Evolutionary conservation across 2,113 vertebrate species (phyloP).

Genomic region (Pithys albifrons): DNA sequence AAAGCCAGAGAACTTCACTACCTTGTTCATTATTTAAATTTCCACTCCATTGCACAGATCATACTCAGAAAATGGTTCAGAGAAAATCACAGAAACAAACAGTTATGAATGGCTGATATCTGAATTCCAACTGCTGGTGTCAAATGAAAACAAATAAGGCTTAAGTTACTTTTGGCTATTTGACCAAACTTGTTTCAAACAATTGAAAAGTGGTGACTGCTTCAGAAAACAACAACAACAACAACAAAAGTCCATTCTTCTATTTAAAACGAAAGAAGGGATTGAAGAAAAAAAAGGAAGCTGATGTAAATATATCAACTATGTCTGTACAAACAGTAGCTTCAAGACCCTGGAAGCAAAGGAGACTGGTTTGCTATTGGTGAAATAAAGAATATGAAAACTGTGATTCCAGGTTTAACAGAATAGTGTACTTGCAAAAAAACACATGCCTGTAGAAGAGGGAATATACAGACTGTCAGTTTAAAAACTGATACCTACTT

Average conservation of each 20-base stretch:
- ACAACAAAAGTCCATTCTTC: neutral
- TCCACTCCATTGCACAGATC: neutral
- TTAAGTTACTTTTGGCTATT: neutral
- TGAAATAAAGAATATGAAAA: neutral
- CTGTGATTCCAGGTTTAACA: neutral
- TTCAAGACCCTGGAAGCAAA: neutral
- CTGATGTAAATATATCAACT: neutral
- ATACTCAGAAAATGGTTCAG: neutral
- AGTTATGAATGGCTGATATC: neutral
- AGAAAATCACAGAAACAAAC: neutral
- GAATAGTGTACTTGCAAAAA: neutral
- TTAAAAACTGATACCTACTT: neutral
- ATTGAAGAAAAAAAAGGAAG: neutral
- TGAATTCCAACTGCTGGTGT: neutral
- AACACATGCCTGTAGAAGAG: neutral
- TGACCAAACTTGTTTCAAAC: neutral
- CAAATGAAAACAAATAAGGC: neutral
- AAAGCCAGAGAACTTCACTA: neutral
- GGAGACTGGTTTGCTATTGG: neutral
- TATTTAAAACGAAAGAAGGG: neutral
- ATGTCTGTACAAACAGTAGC: neutral
- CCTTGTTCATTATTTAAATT: rapidly evolving
- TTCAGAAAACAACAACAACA: neutral
- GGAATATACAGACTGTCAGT: neutral
- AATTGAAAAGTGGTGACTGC: neutral